phyloP scores from a whole-genome alignment of 2,113 vertebrate genomes.

The Prietella phreatophila region DNA sequence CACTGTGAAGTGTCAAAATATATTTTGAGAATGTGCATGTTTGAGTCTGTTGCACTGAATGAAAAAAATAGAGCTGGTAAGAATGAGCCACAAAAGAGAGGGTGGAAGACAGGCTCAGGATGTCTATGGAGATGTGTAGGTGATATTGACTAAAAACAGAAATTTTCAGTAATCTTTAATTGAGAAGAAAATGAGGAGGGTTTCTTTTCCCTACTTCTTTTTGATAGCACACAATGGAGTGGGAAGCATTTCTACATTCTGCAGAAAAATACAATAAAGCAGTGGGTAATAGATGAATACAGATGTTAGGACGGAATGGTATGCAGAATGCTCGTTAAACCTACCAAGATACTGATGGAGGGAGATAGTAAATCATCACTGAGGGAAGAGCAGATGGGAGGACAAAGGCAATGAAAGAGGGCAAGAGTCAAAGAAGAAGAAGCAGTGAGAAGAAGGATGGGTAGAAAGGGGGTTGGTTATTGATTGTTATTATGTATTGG shows the following conservation, averaged over 20 bases:
- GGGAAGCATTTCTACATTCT: background rate
- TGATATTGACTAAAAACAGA: constrained; percentile 12
- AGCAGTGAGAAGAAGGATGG: constrained; percentile 3
- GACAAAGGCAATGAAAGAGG: constrained; percentile 32
- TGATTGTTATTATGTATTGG: background rate
- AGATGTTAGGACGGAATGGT: background rate
- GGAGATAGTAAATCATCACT: constrained; percentile 20
- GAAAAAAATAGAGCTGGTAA: background rate
- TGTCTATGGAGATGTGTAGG: background rate
- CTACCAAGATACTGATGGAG: constrained; percentile 19
- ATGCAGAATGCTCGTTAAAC: background rate
- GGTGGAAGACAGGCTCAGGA: constrained; percentile 5
- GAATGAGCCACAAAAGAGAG: background rate
- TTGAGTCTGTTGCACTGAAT: no score
- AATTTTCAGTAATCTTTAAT: background rate
- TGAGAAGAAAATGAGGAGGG: constrained; percentile 14
- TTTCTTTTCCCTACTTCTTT: background rate
- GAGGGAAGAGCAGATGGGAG: background rate
- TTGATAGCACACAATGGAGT: constrained; percentile 1
- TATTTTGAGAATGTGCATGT: constrained; percentile 30
- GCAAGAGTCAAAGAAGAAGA: background rate
- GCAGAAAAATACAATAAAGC: background rate
- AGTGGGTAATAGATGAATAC: constrained; percentile 8
- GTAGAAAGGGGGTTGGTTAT: constrained; percentile 12
- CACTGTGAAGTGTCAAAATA: constrained; percentile 35